phyloP scores from a whole-genome alignment of 2,888 invertebrate genomes.

The Napeogenes inachia region DNA sequence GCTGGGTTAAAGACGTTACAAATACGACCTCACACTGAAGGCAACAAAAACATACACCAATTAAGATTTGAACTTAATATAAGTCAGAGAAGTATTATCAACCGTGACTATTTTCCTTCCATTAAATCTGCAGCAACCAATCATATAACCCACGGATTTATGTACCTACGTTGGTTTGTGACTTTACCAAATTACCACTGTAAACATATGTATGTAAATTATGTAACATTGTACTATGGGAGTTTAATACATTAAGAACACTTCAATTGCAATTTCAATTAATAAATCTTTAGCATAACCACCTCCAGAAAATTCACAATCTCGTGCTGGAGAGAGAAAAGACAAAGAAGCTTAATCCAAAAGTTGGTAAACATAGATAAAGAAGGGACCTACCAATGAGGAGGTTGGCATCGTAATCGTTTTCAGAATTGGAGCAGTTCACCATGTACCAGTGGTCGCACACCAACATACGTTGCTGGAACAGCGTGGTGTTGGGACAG shows the following conservation, averaged over 20 bases:
- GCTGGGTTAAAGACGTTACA: conserved; percentile 1
- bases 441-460: conserved; percentile 92
- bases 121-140: background rate
- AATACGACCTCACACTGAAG: background rate
- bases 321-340: background rate
- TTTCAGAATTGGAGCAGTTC: conserved; percentile 83
- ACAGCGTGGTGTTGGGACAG: conserved; percentile 87
- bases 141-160: background rate
- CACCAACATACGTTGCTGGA: conserved; percentile 88
- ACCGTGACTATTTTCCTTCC: background rate
- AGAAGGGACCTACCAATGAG: conserved; percentile 76
- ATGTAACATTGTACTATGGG: too few relatives aligned
- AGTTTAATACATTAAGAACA: too few relatives aligned
- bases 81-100: background rate
- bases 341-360: background rate
- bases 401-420: conserved; percentile 82
- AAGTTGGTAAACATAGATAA: too few relatives aligned
- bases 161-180: too few relatives aligned
- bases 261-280: too few relatives aligned
- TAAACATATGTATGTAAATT: too few relatives aligned
- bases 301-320: conserved; percentile 2
- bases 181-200: too few relatives aligned
- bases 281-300: background rate
- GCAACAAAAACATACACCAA: background rate
- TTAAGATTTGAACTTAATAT: background rate